Evolutionary conservation across 2,113 vertebrate species (phyloP), one percentile per base, ranked within the genome.

Genomic region (Brachyhypopomus occidentalis): DNA sequence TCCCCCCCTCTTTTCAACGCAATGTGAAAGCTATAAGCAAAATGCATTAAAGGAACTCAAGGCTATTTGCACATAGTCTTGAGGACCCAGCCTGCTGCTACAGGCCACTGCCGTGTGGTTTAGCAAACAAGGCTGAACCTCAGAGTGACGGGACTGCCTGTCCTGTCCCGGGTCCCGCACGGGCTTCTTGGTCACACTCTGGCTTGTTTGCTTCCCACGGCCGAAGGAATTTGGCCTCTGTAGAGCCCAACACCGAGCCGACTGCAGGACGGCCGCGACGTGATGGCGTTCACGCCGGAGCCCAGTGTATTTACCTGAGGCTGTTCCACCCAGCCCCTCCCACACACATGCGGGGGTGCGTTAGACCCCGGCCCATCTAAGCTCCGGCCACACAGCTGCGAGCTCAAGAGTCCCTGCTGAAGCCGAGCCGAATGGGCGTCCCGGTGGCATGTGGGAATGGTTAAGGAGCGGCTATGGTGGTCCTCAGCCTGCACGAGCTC

Each of bases 401-500:
- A 25, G 59, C 30, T 16, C 5, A 19, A 81, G 30, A 34, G 52
- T 69, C 63, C 75, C 19, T 19, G 20, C 48, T 7, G 3, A 41
- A 23, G 34, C 9, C 20, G 6, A 30, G 22, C n/a, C 25, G 17
- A 59, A 75, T 27, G 34, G 22, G n/a, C 19, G 30, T 59, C 36
- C 48, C 17, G 41, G 58, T 6, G 60, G 23, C 55, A 81, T 75
- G 55, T 81, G 80, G 72, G 27, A 75, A n/a, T 41, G 19, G 64
- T 81, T 81, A 70, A 22, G 34, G 16, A 59, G 30, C 25, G 12
- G 36, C 34, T 76, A n/a, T 70, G 72, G 23, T 70, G 80, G 80
- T 70, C 63, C 75, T 76, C 62, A 55, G 48, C 20, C 11, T 55
- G 27, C 30, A 67, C 52, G 41, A 79, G 69, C 76, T 70, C 64